Conservation (phyloP, 2,888 invertebrate species). For the Andrena chrysosceles region DNA sequence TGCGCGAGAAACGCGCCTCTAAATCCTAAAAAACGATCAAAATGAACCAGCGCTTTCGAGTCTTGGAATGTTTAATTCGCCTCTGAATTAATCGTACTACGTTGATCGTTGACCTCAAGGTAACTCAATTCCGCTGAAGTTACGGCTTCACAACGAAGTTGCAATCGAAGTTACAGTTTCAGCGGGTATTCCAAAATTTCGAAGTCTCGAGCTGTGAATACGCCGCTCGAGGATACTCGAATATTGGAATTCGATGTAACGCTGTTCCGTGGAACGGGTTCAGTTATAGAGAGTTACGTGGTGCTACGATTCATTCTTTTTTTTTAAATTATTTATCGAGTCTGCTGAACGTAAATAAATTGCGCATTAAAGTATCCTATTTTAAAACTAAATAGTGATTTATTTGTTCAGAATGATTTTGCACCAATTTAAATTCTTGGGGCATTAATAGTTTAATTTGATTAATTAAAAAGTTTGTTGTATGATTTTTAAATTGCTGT, state of each 20-base stretch:
- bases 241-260: slow-evolving; percentile 44
- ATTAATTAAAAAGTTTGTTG: too few species aligned
- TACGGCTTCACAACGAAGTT: not conserved
- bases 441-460: too few species aligned
- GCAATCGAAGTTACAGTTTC: not conserved
- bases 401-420: too few species aligned
- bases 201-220: not conserved
- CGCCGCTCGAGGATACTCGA: slow-evolving; percentile 1
- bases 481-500: too few species aligned
- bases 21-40: not conserved
- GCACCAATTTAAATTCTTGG: too few species aligned
- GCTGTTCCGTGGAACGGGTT: slow-evolving; percentile 15
- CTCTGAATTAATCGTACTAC: not conserved
- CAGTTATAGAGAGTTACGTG: not conserved
- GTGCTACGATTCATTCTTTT: too few species aligned
- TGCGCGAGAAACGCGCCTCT: too few species aligned
- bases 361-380: too few species aligned
- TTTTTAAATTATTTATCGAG: too few species aligned
- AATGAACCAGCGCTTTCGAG: not conserved
- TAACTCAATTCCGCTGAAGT: slow-evolving; percentile 1
- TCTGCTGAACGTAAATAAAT: too few species aligned
- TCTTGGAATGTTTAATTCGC: not conserved
- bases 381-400: too few species aligned
- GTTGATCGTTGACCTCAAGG: not conserved
- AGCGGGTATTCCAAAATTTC: slow-evolving; percentile 25